Conservation (phyloP, 2,888 invertebrate species). For the Notocelia uddmanniana region DNA sequence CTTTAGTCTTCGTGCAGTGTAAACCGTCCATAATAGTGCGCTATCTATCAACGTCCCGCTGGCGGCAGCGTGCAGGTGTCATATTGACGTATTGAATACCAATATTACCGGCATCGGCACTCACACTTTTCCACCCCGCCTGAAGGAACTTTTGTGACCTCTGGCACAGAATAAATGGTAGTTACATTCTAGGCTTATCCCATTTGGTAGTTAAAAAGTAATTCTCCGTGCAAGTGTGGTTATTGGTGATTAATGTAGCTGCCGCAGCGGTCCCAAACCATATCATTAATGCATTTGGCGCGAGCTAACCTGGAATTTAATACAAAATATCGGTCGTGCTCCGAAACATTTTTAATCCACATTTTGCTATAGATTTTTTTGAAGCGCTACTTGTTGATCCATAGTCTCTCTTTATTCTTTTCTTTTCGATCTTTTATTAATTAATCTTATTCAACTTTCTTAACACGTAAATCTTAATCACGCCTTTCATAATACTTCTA, state of each 20-base stretch:
- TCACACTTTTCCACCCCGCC: constrained; percentile 11
- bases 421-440: background rate
- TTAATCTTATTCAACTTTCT: too few species aligned
- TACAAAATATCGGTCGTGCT: background rate
- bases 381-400: too few species aligned
- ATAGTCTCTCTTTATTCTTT: too few species aligned
- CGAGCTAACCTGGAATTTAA: too few species aligned
- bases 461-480: too few species aligned
- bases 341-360: background rate
- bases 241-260: too few species aligned
- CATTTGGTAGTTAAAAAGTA: too few species aligned
- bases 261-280: too few species aligned
- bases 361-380: background rate
- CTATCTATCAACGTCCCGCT: constrained; percentile 51
- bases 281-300: too few species aligned
- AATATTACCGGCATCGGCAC: constrained; percentile 39
- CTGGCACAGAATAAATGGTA: background rate
- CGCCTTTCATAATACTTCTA: too few species aligned
- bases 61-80: constrained; percentile 49
- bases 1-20: constrained; percentile 30
- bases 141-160: constrained; percentile 27
- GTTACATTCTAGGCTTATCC: too few species aligned
- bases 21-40: constrained; percentile 46
- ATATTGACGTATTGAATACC: constrained; percentile 50
- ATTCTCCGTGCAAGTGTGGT: too few species aligned